Evolutionary conservation across 2,888 invertebrate genomes (phyloP).

Genomic region (Philereme vetulata): DNA sequence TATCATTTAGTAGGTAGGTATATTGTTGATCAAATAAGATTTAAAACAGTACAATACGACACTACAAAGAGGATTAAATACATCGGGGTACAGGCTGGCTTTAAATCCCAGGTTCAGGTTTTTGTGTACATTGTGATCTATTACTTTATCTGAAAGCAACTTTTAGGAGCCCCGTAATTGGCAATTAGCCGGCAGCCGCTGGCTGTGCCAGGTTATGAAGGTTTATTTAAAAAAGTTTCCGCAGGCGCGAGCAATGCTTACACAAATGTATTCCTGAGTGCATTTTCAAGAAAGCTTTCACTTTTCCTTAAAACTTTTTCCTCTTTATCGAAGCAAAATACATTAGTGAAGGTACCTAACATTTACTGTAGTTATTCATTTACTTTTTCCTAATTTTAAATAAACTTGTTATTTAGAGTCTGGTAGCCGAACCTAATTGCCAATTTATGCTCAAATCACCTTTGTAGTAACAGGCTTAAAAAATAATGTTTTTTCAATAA

Average conservation of each 20-base stretch:
- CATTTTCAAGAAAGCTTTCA: conserved; percentile 6
- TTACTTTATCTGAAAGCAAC: conserved; percentile 44
- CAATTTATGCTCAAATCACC: conserved; percentile 1
- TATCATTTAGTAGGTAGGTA: not conserved
- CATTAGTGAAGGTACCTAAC: not conserved
- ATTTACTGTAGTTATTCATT: not conserved
- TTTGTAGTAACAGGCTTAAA: not conserved
- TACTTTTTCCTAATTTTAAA: not conserved
- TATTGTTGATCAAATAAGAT: not conserved
- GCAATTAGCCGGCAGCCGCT: conserved; percentile 53
- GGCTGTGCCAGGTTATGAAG: conserved; percentile 39
- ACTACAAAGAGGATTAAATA: not conserved
- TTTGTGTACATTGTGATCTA: conserved; percentile 35
- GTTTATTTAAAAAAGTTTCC: conserved; percentile 33
- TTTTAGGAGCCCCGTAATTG: conserved; percentile 53
- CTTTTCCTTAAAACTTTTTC: not conserved
- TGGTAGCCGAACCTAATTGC: not conserved
- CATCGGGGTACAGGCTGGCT: not conserved
- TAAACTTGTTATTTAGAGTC: not conserved
- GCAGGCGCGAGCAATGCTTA: conserved; percentile 13
- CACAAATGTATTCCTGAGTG: conserved; percentile 10
- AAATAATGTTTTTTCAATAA: not conserved
- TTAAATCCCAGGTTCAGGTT: conserved; percentile 4
- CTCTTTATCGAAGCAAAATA: not conserved
- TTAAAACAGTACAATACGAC: not conserved